phyloP scores from a whole-genome alignment of 2,797 vertebrate genomes.

The Florisuga fusca region DNA sequence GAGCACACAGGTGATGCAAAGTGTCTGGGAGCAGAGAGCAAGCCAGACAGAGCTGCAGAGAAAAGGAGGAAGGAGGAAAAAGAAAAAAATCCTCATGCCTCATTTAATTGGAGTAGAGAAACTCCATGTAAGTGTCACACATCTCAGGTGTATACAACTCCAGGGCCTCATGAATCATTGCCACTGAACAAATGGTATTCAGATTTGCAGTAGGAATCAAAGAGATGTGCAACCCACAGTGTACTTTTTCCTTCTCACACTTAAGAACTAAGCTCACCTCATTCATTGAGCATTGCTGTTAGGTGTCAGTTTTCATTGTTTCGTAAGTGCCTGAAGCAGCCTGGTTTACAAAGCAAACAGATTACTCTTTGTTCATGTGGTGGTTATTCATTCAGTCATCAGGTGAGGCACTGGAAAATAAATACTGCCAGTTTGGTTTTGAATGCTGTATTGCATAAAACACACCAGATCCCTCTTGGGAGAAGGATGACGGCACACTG shows the following conservation, averaged over 20 bases:
- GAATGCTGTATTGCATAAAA: constrained; percentile 17
- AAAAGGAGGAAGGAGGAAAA: not conserved
- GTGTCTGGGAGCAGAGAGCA: not conserved
- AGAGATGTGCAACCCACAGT: not conserved
- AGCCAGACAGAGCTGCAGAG: not conserved
- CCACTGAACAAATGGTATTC: not conserved
- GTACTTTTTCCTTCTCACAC: not conserved
- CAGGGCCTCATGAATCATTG: not conserved
- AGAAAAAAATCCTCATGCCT: not conserved
- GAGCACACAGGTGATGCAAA: not conserved
- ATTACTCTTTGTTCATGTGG: constrained; percentile 31
- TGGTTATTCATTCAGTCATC: constrained; percentile 16
- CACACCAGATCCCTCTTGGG: not conserved
- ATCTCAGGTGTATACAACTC: not conserved
- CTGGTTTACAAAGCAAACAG: not conserved
- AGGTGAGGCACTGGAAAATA: constrained; percentile 16
- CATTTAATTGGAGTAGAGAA: not conserved
- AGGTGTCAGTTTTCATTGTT: constrained; percentile 29
- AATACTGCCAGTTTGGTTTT: not conserved
- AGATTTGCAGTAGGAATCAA: not conserved
- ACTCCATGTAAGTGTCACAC: not conserved
- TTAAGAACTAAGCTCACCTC: not conserved
- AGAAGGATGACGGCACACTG: not conserved
- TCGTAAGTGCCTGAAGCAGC: constrained; percentile 3
- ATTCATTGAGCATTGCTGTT: not conserved